A percentile compares a stretch with the other conserved stretches of the same genome.
Evolutionary conservation across 1,140 invertebrate genomes (phyloP).

Genomic region (Pararge aegeria): DNA sequence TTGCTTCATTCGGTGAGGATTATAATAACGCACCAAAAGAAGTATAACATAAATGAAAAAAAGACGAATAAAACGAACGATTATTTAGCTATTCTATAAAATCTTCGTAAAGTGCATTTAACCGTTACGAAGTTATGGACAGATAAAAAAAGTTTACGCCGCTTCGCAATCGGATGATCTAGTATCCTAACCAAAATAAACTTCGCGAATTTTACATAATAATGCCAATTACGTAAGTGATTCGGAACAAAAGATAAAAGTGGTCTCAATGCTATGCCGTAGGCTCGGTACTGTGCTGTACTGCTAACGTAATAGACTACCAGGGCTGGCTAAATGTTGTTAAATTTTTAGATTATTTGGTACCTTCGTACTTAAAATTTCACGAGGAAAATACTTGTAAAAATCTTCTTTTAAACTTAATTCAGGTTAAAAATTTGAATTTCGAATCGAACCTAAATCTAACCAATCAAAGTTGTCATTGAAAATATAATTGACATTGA

Average conservation of each 20-base stretch:
- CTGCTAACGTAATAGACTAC: neutral
- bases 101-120: neutral
- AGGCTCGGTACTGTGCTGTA: neutral
- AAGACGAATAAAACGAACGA: too few relatives aligned
- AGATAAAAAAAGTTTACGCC: neutral
- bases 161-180: neutral
- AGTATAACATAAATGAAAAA: too few relatives aligned
- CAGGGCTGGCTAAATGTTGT: neutral
- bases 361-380: too few relatives aligned
- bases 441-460: too few relatives aligned
- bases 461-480: too few relatives aligned
- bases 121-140: neutral
- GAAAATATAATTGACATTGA: too few relatives aligned
- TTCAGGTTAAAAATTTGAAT: too few relatives aligned
- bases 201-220: neutral
- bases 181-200: neutral
- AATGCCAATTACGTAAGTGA: neutral
- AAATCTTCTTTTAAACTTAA: too few relatives aligned
- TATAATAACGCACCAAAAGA: too few relatives aligned
- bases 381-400: too few relatives aligned
- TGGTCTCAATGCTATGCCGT: conserved; percentile 8
- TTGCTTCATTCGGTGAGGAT: too few relatives aligned
- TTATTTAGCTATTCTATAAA: neutral
- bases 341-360: too few relatives aligned
- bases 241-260: conserved; percentile 1